Evolutionary conservation across 2,888 invertebrate species (phyloP), one percentile per base, ranked within the genome.

Genomic region (Pseudeuparius sepicola): DNA sequence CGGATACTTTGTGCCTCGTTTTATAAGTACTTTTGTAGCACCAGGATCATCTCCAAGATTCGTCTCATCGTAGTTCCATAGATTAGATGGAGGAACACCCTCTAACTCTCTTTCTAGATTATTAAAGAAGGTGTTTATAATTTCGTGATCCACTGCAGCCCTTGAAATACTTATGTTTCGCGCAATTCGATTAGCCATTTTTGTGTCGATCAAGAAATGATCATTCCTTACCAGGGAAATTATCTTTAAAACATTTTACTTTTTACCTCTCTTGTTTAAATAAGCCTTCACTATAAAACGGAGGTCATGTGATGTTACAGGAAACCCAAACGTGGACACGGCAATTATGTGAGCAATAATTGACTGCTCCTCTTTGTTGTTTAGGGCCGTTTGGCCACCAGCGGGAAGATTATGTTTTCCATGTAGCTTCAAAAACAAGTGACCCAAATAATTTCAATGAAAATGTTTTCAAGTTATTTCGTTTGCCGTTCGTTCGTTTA

Each of bases 11-110:
- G 38, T 24, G 34, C 45, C 24, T n/a, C n/a, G n/a, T n/a, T n/a
- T n/a, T n/a, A n/a, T n/a, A 37, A 41, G 23, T 34, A 29, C 29
- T 35, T 43, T 44, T 44, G 42, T 47, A 28, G 16, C 29, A 1
- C 50, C 53, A 14, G 54, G 51, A 38, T 59, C 52, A 41, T 53
- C 42, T 49, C 52, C 46, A 46, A 53, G 31, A 52, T 56, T 36
- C 45, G 41, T 27, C 49, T 50, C 40, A 27, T 40, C 40, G 30
- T 31, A 42, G 23, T 42, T 42, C 38, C 36, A 44, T 15, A 42
- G 26, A 31, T 42, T 37, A 17, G 24, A 29, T 2, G 38, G 28
- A 31, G 33, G 20, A 37, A 37, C 27, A 37, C 24, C 18, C 15
- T 30, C 26, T 14, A 34, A 29, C 32, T 31, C 28, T 4, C 6